Percentiles rank a stretch among this genome's conserved stretches.
These are phyloP conservation scores for Craseonycteris thonglongyai DNA, from an alignment of 2,113 vertebrate genomes.

Conservation along the genomic window DNA sequence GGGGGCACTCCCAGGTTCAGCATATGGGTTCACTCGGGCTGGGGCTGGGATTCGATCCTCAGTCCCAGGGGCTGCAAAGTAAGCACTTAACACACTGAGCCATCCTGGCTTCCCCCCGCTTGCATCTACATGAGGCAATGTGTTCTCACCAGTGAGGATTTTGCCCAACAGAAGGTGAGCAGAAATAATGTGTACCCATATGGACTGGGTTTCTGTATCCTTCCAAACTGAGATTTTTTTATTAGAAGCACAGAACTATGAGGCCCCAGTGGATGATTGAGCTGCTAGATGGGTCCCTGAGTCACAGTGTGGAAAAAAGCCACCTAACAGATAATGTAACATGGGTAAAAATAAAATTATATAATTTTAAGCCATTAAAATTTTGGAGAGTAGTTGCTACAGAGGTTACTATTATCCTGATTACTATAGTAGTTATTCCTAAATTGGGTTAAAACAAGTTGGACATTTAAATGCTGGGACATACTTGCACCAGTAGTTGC, in stretches of 20 bases:
- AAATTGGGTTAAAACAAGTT: neutral
- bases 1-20: no score
- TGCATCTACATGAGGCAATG: neutral
- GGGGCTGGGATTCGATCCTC: no score
- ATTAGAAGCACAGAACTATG: neutral
- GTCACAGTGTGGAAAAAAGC: neutral
- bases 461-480: neutral
- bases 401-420: neutral
- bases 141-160: neutral
- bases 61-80: no score
- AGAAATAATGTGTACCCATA: neutral
- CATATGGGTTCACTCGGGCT: no score
- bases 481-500: neutral
- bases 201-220: neutral
- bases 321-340: neutral
- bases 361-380: neutral
- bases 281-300: neutral
- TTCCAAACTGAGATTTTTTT: neutral
- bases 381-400: neutral
- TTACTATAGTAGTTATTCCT: neutral
- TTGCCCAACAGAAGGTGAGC: neutral
- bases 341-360: neutral
- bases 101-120: no score
- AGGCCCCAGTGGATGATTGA: neutral
- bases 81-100: no score